These are phyloP conservation scores for Timandra comae DNA, from an alignment of 2,888 invertebrate genomes.

Conservation along the genomic window DNA sequence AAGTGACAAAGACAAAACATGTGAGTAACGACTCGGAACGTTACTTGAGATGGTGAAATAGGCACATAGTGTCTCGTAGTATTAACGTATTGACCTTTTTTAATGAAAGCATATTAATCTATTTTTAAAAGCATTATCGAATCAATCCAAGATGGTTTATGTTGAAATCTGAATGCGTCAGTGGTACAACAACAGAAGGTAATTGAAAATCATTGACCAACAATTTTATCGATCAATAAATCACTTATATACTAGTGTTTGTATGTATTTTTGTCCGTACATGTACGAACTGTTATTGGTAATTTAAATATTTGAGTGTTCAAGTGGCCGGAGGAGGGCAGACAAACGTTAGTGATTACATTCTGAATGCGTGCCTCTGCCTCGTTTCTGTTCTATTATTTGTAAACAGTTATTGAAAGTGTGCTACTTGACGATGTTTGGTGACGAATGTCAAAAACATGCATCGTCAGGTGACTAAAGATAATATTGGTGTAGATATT, in stretches of 20 bases:
- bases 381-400: constrained; percentile 42
- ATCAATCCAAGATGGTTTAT: constrained; percentile 5
- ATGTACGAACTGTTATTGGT: constrained; percentile 18
- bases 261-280: constrained; percentile 16
- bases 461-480: background rate
- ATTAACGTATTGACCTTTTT: too few relatives aligned
- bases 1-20: too few relatives aligned
- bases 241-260: constrained; percentile 3
- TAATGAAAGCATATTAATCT: too few relatives aligned
- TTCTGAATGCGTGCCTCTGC: constrained; percentile 20
- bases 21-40: too few relatives aligned
- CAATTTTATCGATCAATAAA: constrained; percentile 20
- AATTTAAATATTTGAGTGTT: constrained; percentile 32
- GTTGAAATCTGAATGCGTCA: constrained; percentile 1
- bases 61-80: too few relatives aligned
- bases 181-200: constrained; percentile 3
- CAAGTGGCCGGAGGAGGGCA: constrained; percentile 18
- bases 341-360: constrained; percentile 22
- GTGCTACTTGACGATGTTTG: constrained; percentile 9
- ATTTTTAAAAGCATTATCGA: too few relatives aligned
- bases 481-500: too few relatives aligned
- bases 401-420: constrained; percentile 39
- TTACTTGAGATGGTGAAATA: too few relatives aligned
- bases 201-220: constrained; percentile 25
- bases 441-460: constrained; percentile 3